These are phyloP conservation scores for Psittacula echo DNA, from an alignment of 2,797 vertebrate species.

Conservation along the genomic window DNA sequence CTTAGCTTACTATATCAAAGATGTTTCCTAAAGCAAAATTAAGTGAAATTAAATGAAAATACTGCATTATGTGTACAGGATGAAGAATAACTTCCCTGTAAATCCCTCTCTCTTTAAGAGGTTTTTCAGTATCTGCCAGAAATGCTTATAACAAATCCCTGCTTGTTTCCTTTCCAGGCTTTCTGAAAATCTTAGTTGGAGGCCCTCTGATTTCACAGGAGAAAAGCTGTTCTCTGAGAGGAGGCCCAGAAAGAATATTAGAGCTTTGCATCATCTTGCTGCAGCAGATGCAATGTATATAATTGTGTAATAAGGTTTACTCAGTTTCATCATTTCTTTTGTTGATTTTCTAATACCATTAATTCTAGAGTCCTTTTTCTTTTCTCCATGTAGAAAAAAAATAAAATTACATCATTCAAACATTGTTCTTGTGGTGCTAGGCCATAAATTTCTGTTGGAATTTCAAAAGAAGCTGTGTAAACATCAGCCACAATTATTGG, in stretches of 20 bases:
- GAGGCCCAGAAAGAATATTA: background rate
- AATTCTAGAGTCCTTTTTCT: conserved; percentile 24
- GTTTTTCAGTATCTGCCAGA: background rate
- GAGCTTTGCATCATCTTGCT: background rate
- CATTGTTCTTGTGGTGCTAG: conserved; percentile 55
- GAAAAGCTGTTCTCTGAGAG: background rate
- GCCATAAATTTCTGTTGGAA: conserved; percentile 52
- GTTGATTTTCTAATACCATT: background rate
- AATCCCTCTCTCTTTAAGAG: background rate
- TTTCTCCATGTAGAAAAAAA: conserved; percentile 31
- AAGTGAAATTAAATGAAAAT: background rate
- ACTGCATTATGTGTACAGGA: background rate
- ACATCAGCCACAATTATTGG: conserved; percentile 47
- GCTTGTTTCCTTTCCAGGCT: background rate
- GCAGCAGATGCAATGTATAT: background rate
- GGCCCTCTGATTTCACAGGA: background rate
- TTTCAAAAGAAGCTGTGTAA: conserved; percentile 17
- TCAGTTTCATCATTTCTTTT: background rate
- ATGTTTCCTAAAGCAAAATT: background rate
- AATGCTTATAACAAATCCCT: background rate
- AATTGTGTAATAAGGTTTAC: background rate
- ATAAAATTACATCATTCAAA: conserved; percentile 61
- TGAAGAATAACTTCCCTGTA: background rate
- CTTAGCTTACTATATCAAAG: background rate
- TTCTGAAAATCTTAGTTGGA: background rate